Evolutionary conservation across 2,888 invertebrate genomes (phyloP).

Genomic region (Ophion slaviceki): DNA sequence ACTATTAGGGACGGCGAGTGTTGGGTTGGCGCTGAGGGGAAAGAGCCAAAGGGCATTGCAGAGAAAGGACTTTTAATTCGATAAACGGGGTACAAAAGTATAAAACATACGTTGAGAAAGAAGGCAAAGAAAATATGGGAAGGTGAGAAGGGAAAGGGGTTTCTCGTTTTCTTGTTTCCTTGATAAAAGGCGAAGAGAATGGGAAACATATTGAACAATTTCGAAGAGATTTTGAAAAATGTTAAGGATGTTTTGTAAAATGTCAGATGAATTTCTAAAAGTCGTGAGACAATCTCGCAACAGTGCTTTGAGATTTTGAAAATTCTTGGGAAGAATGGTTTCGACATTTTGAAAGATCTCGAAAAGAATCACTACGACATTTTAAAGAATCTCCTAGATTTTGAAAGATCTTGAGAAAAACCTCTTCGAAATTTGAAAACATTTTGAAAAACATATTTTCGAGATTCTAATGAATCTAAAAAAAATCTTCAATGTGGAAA

Average conservation of each 20-base stretch:
- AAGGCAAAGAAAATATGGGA: neutral
- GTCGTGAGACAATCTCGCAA: neutral
- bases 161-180: neutral
- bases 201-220: neutral
- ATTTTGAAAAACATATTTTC: neutral
- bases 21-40: too few relatives aligned
- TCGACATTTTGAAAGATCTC: too few relatives aligned
- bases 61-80: neutral
- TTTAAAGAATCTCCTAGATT: neutral
- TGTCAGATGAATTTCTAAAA: neutral
- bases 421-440: neutral
- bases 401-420: neutral
- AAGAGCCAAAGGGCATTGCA: neutral
- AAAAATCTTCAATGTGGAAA: too few relatives aligned
- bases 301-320: too few relatives aligned
- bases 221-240: neutral
- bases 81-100: neutral
- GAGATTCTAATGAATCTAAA: too few relatives aligned
- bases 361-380: neutral
- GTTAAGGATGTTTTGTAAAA: neutral
- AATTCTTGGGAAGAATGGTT: too few relatives aligned
- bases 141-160: neutral
- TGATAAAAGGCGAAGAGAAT: conserved; percentile 8
- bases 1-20: neutral
- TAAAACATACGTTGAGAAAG: neutral